A percentile compares a stretch with the other conserved stretches of the same genome.
These are phyloP conservation scores for Picathartes gymnocephalus DNA, from an alignment of 2,113 vertebrate species.

Conservation along the genomic window DNA sequence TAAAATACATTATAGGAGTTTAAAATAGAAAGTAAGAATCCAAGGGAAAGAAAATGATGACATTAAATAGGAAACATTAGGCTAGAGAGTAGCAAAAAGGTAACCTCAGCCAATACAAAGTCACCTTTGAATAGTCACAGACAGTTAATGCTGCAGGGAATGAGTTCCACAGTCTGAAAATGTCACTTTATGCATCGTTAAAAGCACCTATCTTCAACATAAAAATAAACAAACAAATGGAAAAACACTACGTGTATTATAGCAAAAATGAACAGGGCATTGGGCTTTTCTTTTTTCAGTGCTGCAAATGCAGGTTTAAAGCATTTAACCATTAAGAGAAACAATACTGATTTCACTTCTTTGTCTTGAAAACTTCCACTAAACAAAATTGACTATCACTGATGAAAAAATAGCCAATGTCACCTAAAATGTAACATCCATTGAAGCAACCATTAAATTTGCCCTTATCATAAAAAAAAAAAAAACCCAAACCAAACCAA, in stretches of 20 bases:
- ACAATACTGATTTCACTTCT: neutral
- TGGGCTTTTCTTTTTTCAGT: neutral
- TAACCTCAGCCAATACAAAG: conserved; percentile 35
- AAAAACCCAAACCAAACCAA: too few species aligned
- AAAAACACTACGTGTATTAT: neutral
- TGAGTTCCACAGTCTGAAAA: conserved; percentile 33
- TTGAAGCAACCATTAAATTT: neutral
- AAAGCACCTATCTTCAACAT: conserved; percentile 43
- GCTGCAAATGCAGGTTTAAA: neutral
- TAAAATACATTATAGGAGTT: neutral
- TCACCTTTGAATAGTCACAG: conserved; percentile 46
- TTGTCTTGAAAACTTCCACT: neutral
- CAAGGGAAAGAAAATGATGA: neutral
- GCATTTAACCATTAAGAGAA: neutral
- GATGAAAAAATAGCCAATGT: neutral
- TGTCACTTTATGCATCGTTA: conserved; percentile 36
- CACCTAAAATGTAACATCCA: neutral
- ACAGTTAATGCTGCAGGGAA: conserved; percentile 42
- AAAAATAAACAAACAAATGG: conserved; percentile 48
- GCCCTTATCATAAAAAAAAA: neutral
- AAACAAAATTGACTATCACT: neutral
- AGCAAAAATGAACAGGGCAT: neutral
- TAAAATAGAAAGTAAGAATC: conserved; percentile 28
- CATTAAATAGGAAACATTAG: conserved; percentile 31
- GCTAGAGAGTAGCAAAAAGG: neutral